These are phyloP conservation scores for Enteromius mattozi DNA, from an alignment of 2,797 vertebrate genomes.

Conservation along the genomic window DNA sequence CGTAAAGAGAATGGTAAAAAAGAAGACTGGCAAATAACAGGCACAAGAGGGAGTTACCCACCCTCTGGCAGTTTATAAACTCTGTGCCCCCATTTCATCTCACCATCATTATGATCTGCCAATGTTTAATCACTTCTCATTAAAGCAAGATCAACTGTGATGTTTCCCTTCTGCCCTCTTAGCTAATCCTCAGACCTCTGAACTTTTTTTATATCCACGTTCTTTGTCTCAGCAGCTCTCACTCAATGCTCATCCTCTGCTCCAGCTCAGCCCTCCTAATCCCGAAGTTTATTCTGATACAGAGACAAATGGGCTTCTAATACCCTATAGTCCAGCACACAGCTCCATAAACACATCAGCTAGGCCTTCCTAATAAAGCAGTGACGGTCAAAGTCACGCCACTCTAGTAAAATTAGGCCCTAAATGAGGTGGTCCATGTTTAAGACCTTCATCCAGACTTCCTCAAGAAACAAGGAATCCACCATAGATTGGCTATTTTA, in stretches of 20 bases:
- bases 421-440: constrained; percentile 43
- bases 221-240: constrained; percentile 41
- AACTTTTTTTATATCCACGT: constrained; percentile 36
- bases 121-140: constrained; percentile 64
- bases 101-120: constrained; percentile 57
- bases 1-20: constrained; percentile 42
- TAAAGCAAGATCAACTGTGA: constrained; percentile 66
- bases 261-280: constrained; percentile 45
- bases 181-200: constrained; percentile 40
- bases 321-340: constrained; percentile 45
- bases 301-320: constrained; percentile 56
- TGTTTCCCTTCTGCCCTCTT: constrained; percentile 52
- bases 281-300: constrained; percentile 65
- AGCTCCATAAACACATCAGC: constrained; percentile 48
- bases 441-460: constrained; percentile 55
- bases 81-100: constrained; percentile 30
- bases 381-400: constrained; percentile 54
- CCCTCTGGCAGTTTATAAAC: constrained; percentile 30
- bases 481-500: constrained; percentile 27
- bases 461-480: constrained; percentile 39
- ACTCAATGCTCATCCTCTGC: constrained; percentile 9
- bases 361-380: constrained; percentile 51
- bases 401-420: constrained; percentile 39
- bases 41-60: constrained; percentile 26
- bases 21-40: constrained; percentile 8